Evolutionary conservation across 1,140 invertebrate species (phyloP).

Genomic region (Vanessa tameamea): DNA sequence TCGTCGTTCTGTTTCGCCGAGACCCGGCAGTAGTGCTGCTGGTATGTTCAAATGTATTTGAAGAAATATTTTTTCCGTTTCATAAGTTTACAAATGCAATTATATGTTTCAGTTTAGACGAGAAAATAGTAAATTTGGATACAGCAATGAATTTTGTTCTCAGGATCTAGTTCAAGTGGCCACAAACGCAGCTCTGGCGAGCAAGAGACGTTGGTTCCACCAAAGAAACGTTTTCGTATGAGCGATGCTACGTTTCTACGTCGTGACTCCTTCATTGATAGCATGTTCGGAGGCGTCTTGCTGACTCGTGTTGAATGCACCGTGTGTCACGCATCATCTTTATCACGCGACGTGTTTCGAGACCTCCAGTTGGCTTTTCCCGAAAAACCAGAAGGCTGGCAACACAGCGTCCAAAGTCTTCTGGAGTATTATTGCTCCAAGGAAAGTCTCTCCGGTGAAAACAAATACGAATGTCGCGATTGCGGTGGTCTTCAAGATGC

Average conservation of each 20-base stretch:
- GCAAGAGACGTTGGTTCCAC: conserved; percentile 28
- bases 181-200: conserved; percentile 39
- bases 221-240: conserved; percentile 50
- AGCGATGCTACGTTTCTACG: conserved; percentile 48
- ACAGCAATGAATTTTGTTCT: neutral
- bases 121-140: too few species aligned
- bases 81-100: too few species aligned
- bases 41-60: conserved; percentile 31
- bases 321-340: conserved; percentile 85
- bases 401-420: conserved; percentile 85
- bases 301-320: conserved; percentile 87
- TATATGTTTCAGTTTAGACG: too few species aligned
- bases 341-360: conserved; percentile 88
- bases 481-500: conserved; percentile 89
- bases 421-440: conserved; percentile 88
- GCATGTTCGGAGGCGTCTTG: conserved; percentile 86
- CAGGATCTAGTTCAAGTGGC: conserved; percentile 23
- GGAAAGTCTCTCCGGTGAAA: conserved; percentile 88
- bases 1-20: conserved; percentile 50
- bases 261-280: conserved; percentile 53
- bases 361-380: conserved; percentile 92
- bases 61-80: neutral
- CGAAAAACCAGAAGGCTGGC: conserved; percentile 79
- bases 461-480: conserved; percentile 89
- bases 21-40: conserved; percentile 49